phyloP scores from a whole-genome alignment of 2,888 invertebrate genomes.

The Folsomia candida region DNA sequence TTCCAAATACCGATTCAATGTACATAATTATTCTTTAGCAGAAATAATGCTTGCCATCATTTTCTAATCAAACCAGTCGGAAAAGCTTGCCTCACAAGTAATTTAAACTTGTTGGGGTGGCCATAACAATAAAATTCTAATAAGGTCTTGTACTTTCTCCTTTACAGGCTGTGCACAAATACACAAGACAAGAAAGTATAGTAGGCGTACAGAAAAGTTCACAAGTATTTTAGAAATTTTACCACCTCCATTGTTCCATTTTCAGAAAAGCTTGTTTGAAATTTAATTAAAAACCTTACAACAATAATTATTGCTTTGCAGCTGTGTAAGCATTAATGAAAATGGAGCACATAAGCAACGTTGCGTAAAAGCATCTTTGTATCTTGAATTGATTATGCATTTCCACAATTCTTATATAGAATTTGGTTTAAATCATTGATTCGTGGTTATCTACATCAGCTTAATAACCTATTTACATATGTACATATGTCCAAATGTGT shows the following conservation, averaged over 20 bases:
- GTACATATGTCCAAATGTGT: no score
- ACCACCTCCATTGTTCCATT: background rate
- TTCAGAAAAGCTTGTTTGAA: background rate
- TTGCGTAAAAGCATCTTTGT: no score
- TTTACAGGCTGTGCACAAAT: background rate
- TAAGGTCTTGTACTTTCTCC: background rate
- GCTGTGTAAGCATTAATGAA: background rate
- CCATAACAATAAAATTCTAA: conserved; percentile 2
- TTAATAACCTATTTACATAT: no score
- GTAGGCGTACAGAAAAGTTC: background rate
- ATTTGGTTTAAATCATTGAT: no score
- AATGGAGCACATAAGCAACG: background rate
- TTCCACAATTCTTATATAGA: no score
- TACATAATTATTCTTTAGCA: background rate
- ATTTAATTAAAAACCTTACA: background rate
- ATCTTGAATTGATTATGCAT: no score
- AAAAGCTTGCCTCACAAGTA: background rate
- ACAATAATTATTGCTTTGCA: background rate
- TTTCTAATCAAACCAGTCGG: background rate
- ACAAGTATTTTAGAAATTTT: background rate
- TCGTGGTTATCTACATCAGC: no score
- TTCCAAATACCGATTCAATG: background rate
- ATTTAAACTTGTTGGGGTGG: background rate
- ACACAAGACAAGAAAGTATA: background rate
- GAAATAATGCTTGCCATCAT: background rate